These are phyloP conservation scores for Scrobipalpa costella DNA, from an alignment of 2,888 invertebrate genomes.

Conservation along the genomic window DNA sequence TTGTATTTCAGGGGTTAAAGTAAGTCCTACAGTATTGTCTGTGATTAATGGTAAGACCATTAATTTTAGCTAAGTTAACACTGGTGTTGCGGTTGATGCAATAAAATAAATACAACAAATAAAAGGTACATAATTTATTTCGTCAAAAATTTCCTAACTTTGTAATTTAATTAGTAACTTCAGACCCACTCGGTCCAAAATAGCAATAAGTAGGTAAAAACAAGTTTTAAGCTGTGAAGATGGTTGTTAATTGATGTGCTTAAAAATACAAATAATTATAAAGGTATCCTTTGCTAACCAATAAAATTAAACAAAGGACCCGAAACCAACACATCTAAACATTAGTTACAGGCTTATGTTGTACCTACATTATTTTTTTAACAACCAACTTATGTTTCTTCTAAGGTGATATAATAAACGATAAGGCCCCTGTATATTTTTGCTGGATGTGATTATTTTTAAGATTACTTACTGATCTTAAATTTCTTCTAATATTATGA, in stretches of 20 bases:
- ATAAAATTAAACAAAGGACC: neutral
- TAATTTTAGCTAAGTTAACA: slow-evolving; percentile 7
- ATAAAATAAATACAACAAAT: slow-evolving; percentile 12
- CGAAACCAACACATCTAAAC: neutral
- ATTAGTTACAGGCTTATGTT: neutral
- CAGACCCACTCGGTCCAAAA: no score
- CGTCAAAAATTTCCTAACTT: slow-evolving; percentile 1
- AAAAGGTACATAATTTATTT: slow-evolving; percentile 1
- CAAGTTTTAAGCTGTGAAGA: no score
- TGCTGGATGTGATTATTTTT: neutral
- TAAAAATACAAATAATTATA: neutral
- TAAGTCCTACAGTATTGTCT: slow-evolving; percentile 13
- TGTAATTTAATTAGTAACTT: neutral
- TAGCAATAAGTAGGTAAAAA: no score
- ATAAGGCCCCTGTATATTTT: neutral
- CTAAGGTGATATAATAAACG: neutral
- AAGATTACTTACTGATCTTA: no score
- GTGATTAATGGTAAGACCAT: slow-evolving; percentile 16
- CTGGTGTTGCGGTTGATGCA: neutral
- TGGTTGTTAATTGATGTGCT: neutral
- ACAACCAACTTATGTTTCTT: neutral
- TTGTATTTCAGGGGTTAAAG: slow-evolving; percentile 1
- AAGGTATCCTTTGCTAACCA: neutral
- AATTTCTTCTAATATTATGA: no score
- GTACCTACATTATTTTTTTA: neutral